Conservation (phyloP, 2,113 vertebrate genomes). For the Lanius collurio region DNA sequence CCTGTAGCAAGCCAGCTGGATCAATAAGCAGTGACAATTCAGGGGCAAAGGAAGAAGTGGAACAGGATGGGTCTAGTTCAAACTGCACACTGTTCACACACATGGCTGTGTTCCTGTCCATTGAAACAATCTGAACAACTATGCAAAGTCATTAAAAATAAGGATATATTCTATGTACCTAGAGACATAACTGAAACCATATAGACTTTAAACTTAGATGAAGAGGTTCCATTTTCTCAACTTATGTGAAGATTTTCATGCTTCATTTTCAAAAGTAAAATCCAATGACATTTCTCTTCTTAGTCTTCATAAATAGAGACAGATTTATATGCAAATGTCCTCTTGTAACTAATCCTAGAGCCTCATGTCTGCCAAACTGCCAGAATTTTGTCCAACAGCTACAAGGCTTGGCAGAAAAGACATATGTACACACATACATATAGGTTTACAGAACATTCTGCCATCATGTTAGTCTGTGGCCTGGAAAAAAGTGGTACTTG, state of each 20-base stretch:
- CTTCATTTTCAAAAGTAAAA: background rate
- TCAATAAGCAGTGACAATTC: background rate
- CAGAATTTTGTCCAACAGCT: slow-evolving; percentile 7
- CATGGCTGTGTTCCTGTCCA: background rate
- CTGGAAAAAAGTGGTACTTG: background rate
- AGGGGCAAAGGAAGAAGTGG: background rate
- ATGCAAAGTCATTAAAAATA: background rate
- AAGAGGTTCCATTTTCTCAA: background rate
- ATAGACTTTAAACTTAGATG: background rate
- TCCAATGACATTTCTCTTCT: background rate
- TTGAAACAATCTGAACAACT: background rate
- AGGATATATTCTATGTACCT: background rate
- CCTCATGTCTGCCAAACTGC: slow-evolving; percentile 9
- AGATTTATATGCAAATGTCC: slow-evolving; percentile 20
- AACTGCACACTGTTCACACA: background rate
- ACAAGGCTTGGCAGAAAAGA: background rate
- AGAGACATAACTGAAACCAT: background rate
- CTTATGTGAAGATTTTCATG: background rate
- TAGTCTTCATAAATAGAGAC: background rate
- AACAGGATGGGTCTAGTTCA: background rate
- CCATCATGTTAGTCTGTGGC: background rate
- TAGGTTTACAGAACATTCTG: slow-evolving; percentile 20
- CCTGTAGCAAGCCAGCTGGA: background rate
- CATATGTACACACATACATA: background rate
- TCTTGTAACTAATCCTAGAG: slow-evolving; percentile 10